A percentile compares a stretch with the other conserved stretches of the same genome.
These are phyloP conservation scores for Nerophis ophidion DNA, from an alignment of 2,113 vertebrate genomes.

Conservation along the genomic window DNA sequence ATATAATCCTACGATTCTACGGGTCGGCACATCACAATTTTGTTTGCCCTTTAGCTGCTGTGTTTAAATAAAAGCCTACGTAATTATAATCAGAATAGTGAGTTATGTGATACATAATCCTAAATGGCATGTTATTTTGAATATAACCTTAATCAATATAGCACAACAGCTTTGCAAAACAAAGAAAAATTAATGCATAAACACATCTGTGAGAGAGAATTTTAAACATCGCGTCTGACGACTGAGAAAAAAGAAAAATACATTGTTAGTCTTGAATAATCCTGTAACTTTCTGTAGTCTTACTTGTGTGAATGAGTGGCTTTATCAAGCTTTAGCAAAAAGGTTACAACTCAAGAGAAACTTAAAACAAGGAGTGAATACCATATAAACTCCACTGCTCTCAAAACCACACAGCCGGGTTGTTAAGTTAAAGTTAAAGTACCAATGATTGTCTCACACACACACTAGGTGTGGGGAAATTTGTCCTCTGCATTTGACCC, in stretches of 20 bases:
- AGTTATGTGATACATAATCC: slow-evolving; percentile 35
- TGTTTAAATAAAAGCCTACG: slow-evolving; percentile 48
- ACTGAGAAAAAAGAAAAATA: not conserved
- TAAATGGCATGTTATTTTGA: slow-evolving; percentile 37
- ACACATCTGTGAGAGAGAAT: not conserved
- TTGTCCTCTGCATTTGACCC: too few relatives aligned
- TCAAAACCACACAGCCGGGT: slow-evolving; percentile 16
- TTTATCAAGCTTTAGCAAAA: not conserved
- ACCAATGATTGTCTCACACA: too few relatives aligned
- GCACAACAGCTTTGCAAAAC: slow-evolving; percentile 14
- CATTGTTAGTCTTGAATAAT: not conserved
- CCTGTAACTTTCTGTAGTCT: not conserved
- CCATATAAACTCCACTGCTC: slow-evolving; percentile 32
- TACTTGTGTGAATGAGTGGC: not conserved
- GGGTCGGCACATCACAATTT: slow-evolving; percentile 37
- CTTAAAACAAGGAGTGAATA: slow-evolving; percentile 5
- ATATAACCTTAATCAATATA: slow-evolving; percentile 34
- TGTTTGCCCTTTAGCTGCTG: slow-evolving; percentile 57
- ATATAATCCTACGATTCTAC: slow-evolving; percentile 26
- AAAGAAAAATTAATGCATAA: slow-evolving; percentile 6
- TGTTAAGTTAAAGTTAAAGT: too few relatives aligned
- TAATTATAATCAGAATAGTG: slow-evolving; percentile 31
- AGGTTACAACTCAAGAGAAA: too few relatives aligned
- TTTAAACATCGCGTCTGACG: not conserved
- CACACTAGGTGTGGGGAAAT: too few relatives aligned